Conservation (phyloP, 2,888 invertebrate species). For the Thelaira solivaga region DNA sequence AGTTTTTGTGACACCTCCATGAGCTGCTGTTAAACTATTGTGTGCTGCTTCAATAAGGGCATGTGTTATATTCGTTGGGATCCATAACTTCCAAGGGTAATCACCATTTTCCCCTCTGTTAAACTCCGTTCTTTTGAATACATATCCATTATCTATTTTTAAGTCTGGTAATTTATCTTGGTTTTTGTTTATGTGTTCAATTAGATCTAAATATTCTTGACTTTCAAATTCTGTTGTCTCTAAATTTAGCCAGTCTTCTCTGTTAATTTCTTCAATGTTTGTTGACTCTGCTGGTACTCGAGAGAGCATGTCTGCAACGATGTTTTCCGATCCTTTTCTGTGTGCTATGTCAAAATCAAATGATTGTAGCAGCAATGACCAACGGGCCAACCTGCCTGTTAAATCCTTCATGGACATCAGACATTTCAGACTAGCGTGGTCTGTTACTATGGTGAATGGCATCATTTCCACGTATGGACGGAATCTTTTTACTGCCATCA, state of each 20-base stretch:
- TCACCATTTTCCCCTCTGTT: neutral
- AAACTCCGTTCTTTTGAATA: conserved; percentile 11
- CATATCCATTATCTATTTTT: conserved; percentile 20
- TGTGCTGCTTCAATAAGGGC: conserved; percentile 22
- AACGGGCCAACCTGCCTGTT: conserved; percentile 47
- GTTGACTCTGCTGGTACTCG: neutral
- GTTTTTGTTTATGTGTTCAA: neutral
- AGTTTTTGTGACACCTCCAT: conserved; percentile 28
- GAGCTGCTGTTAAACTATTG: neutral
- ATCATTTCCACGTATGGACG: neutral
- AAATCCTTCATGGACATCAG: conserved; percentile 63
- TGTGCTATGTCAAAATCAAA: conserved; percentile 10
- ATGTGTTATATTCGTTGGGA: neutral
- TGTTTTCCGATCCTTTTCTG: conserved; percentile 18
- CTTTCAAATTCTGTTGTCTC: conserved; percentile 54
- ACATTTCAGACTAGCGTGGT: neutral
- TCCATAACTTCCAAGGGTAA: conserved; percentile 7
- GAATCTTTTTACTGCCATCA: neutral
- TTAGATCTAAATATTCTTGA: neutral
- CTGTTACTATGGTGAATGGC: neutral
- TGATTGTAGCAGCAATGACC: neutral
- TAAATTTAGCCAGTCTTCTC: neutral
- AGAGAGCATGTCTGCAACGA: conserved; percentile 17
- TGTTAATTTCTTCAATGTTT: neutral
- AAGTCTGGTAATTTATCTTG: conserved; percentile 17